Evolutionary conservation across 1,140 invertebrate genomes (phyloP).

Genomic region (Harlomillsia oculata): DNA sequence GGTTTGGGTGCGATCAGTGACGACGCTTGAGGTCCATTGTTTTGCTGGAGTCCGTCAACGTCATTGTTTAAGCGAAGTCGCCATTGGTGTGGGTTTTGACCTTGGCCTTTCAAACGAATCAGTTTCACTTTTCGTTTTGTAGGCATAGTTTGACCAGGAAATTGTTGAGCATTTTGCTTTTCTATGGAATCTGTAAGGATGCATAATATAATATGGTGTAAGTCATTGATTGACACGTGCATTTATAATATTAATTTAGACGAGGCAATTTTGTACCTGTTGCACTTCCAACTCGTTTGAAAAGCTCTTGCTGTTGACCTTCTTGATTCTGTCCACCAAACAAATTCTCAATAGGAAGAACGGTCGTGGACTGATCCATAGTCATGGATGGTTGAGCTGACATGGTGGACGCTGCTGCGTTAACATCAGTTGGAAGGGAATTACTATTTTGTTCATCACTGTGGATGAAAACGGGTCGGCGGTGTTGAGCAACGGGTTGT

Average conservation of each 20-base stretch:
- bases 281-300: conserved; percentile 11
- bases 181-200: conserved; percentile 15
- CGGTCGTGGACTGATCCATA: background rate
- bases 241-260: background rate
- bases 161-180: background rate
- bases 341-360: conserved; percentile 19
- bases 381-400: background rate
- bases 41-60: background rate
- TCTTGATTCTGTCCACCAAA: no score
- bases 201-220: background rate
- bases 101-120: conserved; percentile 28
- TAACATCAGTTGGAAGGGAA: background rate
- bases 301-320: conserved; percentile 13
- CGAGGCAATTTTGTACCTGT: conserved; percentile 9
- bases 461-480: conserved; percentile 13
- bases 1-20: conserved; percentile 15
- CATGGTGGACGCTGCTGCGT: background rate
- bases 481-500: no score
- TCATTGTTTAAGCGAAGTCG: conserved; percentile 8
- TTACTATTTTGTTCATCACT: conserved; percentile 11
- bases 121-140: conserved; percentile 21
- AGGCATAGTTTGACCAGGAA: background rate
- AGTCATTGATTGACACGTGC: no score
- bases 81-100: conserved; percentile 34
- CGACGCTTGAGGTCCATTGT: background rate